These are phyloP conservation scores for Pseudorectes ferrugineus DNA, from an alignment of 2,113 vertebrate species.

Conservation along the genomic window DNA sequence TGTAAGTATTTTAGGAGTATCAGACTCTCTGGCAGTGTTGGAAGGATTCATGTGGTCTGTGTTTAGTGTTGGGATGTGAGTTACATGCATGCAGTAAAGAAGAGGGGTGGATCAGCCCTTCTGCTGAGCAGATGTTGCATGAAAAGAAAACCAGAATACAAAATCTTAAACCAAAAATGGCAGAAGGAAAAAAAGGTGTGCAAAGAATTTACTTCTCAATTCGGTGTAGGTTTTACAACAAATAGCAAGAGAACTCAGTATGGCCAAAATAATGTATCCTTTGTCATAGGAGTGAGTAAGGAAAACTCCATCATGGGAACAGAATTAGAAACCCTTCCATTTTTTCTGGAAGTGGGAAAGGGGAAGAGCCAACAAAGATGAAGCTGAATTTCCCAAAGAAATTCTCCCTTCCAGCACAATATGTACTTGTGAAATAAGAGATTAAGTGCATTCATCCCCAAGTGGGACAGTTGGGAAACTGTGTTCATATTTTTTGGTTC, in stretches of 20 bases:
- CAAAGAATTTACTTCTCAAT: constrained; percentile 11
- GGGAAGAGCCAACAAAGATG: not conserved
- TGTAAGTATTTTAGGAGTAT: constrained; percentile 21
- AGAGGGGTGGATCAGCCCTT: constrained; percentile 43
- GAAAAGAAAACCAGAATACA: constrained; percentile 2
- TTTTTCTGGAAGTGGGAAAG: not conserved
- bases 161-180: not conserved
- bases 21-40: constrained; percentile 10
- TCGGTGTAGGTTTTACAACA: not conserved
- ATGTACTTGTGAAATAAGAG: not conserved
- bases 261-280: not conserved
- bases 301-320: not conserved
- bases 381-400: not conserved
- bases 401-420: not conserved
- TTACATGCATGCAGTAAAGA: constrained; percentile 56
- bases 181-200: constrained; percentile 24
- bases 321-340: not conserved
- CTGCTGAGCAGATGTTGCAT: constrained; percentile 82
- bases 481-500: not conserved
- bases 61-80: constrained; percentile 59
- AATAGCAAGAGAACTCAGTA: not conserved
- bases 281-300: not conserved
- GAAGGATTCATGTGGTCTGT: constrained; percentile 57
- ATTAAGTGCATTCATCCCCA: not conserved
- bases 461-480: not conserved